Percentiles rank a stretch among this genome's conserved stretches.
Evolutionary conservation across 2,797 vertebrate genomes (phyloP).

Genomic region (Chrysocyon brachyurus): DNA sequence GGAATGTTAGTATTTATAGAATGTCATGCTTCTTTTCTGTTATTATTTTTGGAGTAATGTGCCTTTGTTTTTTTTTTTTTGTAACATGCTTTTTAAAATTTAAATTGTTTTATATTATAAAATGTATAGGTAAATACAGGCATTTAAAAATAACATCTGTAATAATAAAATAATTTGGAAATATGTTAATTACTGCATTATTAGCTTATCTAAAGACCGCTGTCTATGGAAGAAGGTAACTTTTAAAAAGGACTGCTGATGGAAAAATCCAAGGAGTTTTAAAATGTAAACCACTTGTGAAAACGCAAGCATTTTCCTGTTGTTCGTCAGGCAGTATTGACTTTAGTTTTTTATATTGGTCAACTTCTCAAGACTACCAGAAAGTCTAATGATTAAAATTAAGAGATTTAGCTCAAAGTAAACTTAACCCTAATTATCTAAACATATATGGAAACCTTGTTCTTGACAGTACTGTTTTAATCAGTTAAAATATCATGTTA

Average conservation of each 20-base stretch:
- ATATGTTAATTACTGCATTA: not conserved
- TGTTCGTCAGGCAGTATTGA: conserved; percentile 13
- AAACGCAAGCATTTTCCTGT: conserved; percentile 23
- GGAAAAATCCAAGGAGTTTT: conserved; percentile 21
- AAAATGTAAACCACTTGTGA: conserved; percentile 50
- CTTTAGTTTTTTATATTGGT: conserved; percentile 53
- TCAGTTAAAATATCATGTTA: not conserved
- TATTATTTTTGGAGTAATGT: conserved; percentile 16
- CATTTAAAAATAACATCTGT: conserved; percentile 41
- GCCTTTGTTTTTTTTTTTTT: not conserved
- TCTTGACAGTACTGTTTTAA: not conserved
- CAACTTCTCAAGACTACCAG: not conserved
- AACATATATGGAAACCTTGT: not conserved
- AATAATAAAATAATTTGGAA: conserved; percentile 36
- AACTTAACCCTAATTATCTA: conserved; percentile 48
- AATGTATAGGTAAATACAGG: not conserved
- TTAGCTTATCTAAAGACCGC: conserved; percentile 4
- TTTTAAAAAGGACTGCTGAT: not conserved
- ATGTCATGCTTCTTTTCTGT: conserved; percentile 48
- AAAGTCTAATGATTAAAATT: conserved; percentile 49
- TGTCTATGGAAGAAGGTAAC: not conserved
- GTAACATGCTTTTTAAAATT: conserved; percentile 4
- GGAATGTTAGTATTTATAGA: conserved; percentile 63
- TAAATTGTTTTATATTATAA: not conserved
- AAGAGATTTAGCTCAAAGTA: conserved; percentile 48